phyloP scores from a whole-genome alignment of 1,140 invertebrate species.

The Orchestia grillus region DNA sequence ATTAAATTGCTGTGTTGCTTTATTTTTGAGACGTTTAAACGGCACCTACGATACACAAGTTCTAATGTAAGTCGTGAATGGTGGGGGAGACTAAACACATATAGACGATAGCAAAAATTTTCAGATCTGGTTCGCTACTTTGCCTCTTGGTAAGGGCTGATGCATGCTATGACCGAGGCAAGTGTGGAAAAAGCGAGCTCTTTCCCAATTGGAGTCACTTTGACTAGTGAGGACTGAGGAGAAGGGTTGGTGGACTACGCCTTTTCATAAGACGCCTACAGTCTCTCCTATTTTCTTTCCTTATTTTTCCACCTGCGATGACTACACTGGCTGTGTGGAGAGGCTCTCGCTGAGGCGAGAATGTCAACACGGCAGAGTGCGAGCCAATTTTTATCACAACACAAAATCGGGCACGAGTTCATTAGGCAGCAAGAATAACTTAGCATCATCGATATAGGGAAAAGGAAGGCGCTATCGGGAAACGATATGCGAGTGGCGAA shows the following conservation, averaged over 20 bases:
- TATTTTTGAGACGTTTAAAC: too few species aligned
- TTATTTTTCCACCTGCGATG: background rate
- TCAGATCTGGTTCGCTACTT: too few species aligned
- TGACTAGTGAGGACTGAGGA: too few species aligned
- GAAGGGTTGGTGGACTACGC: background rate
- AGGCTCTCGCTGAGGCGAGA: background rate
- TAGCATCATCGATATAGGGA: background rate
- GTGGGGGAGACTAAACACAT: too few species aligned
- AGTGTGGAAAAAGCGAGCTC: too few species aligned
- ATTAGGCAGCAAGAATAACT: background rate
- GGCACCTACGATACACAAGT: too few species aligned
- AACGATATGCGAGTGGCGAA: background rate
- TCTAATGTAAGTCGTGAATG: too few species aligned
- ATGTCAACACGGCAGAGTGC: background rate
- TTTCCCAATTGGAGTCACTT: too few species aligned
- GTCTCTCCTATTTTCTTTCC: background rate
- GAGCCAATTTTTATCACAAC: background rate
- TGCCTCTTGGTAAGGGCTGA: too few species aligned
- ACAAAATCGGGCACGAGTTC: background rate
- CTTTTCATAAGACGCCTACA: background rate
- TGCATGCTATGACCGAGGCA: too few species aligned
- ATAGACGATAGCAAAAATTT: too few species aligned
- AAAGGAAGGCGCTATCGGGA: background rate
- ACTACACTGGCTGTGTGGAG: background rate
- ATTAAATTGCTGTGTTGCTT: too few species aligned